A percentile compares a stretch with the other conserved stretches of the same genome.
Evolutionary conservation across 2,888 invertebrate genomes (phyloP).

Genomic region (Rhyacophila evoluta): DNA sequence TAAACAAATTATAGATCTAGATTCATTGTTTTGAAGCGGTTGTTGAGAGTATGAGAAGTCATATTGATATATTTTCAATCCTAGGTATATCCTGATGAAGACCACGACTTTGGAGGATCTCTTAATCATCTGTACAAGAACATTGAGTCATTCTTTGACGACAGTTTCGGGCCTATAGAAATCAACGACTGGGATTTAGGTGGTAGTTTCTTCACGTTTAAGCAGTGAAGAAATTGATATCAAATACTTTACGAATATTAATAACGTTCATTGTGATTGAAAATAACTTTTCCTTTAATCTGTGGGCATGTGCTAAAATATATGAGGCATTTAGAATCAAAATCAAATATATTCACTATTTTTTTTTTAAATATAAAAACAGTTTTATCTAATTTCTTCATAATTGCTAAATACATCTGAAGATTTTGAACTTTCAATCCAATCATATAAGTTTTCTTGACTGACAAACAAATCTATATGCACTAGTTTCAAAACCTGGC

Average conservation of each 20-base stretch:
- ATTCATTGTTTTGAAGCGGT: no score
- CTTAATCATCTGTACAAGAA: constrained; percentile 84
- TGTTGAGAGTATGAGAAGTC: no score
- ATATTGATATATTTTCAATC: constrained; percentile 53
- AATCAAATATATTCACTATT: no score
- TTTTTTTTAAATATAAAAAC: no score
- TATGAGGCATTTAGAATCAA: no score
- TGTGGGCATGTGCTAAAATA: background rate
- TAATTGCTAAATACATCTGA: no score
- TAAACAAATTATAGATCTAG: no score
- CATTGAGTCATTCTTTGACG: constrained; percentile 89
- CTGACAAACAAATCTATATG: no score
- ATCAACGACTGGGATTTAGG: constrained; percentile 79
- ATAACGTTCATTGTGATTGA: background rate
- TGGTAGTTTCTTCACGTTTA: constrained; percentile 68
- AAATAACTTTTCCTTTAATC: background rate
- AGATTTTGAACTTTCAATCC: no score
- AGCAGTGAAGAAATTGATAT: constrained; percentile 42
- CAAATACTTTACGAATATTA: background rate
- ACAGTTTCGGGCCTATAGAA: constrained; percentile 81
- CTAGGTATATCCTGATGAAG: constrained; percentile 90
- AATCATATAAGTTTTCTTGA: no score
- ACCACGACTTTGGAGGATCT: constrained; percentile 80
- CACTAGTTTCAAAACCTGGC: no score
- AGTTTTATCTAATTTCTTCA: no score